Conservation (phyloP, 2,113 vertebrate species). For the Conger conger region DNA sequence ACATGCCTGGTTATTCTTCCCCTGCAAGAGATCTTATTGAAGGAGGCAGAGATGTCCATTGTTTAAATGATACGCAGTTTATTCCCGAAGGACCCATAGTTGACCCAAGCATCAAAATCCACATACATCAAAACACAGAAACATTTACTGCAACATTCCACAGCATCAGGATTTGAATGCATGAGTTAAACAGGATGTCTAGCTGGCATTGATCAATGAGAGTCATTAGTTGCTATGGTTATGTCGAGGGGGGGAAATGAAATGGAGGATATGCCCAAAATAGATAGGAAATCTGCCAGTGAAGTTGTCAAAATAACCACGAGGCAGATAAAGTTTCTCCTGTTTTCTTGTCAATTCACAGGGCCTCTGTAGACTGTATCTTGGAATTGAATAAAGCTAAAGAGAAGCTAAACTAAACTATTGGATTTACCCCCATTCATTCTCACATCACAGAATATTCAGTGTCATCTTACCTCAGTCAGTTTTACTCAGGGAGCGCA, state of each 20-base stretch:
- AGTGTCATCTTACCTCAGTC: too few species aligned
- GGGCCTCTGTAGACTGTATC: not conserved
- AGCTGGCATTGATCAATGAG: slow-evolving; percentile 27
- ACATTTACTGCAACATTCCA: not conserved
- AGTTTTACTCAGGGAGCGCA: too few species aligned
- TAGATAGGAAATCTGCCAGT: slow-evolving; percentile 19
- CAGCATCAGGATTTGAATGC: not conserved
- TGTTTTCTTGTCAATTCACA: not conserved
- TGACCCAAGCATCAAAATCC: not conserved
- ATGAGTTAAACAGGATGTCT: slow-evolving; percentile 48
- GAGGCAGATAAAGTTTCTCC: not conserved
- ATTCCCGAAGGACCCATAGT: not conserved
- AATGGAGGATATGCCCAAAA: slow-evolving; percentile 44
- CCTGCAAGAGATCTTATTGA: not conserved
- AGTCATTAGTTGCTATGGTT: slow-evolving; percentile 26
- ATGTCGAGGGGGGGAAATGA: slow-evolving; percentile 18
- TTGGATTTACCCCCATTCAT: too few species aligned
- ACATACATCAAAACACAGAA: not conserved
- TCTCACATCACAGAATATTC: too few species aligned
- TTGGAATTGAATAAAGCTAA: not conserved
- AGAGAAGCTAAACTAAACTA: too few species aligned
- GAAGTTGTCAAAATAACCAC: slow-evolving; percentile 13
- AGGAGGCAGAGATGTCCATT: not conserved
- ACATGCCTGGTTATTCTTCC: not conserved
- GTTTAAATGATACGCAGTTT: not conserved